These are phyloP conservation scores for Tenthredo distinguenda DNA, from an alignment of 2,888 invertebrate genomes.

Conservation along the genomic window DNA sequence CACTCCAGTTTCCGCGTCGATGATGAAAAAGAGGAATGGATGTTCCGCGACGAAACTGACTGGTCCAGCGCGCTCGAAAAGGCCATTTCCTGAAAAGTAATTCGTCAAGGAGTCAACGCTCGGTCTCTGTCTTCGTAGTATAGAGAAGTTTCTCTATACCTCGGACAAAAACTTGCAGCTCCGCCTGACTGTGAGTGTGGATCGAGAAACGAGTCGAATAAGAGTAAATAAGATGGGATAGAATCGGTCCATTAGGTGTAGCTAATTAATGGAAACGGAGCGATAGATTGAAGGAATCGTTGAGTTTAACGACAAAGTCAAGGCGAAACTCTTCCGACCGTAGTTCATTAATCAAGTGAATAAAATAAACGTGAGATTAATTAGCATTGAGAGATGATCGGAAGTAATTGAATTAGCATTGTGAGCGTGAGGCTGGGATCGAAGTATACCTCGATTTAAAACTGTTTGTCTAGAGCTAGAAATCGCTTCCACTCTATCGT, in stretches of 20 bases:
- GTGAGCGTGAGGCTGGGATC: not conserved
- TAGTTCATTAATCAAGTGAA: not conserved
- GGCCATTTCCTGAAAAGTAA: slow-evolving; percentile 76
- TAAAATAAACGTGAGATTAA: not conserved
- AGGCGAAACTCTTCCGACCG: not conserved
- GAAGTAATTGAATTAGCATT: not conserved
- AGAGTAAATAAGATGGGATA: not conserved
- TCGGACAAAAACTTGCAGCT: slow-evolving; percentile 9
- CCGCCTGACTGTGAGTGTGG: not conserved
- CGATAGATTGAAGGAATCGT: not conserved
- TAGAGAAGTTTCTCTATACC: slow-evolving; percentile 10
- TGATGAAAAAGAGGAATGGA: slow-evolving; percentile 92
- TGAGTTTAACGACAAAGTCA: not conserved
- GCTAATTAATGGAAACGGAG: not conserved
- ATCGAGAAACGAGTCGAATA: not conserved
- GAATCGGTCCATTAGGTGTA: not conserved
- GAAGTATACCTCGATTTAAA: not conserved
- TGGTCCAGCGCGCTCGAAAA: slow-evolving; percentile 77
- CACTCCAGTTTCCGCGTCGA: slow-evolving; percentile 90
- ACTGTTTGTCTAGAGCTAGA: not conserved
- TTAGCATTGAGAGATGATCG: not conserved
- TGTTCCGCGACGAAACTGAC: slow-evolving; percentile 89
- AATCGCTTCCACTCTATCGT: not conserved
- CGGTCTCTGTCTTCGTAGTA: not conserved
- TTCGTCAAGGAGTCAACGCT: slow-evolving; percentile 29